Conservation (phyloP, 2,888 invertebrate genomes). For the Aporophyla nigra region DNA sequence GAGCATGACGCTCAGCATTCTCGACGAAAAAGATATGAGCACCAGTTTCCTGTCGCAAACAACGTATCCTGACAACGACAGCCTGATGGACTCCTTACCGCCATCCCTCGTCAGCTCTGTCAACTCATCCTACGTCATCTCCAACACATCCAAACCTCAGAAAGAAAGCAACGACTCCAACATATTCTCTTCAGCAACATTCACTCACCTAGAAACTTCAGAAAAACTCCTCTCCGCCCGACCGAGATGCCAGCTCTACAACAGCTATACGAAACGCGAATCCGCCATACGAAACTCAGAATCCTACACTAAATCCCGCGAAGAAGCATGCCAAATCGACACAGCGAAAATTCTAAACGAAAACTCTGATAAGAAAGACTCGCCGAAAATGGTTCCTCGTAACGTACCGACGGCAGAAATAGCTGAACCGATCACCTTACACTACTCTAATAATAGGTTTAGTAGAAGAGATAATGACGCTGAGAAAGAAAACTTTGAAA, state of each 20-base stretch:
- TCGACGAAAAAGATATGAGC: slow-evolving; percentile 90
- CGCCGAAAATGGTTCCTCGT: slow-evolving; percentile 66
- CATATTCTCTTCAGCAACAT: slow-evolving; percentile 87
- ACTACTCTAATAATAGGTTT: slow-evolving; percentile 86
- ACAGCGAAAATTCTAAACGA: slow-evolving; percentile 83
- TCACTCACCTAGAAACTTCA: slow-evolving; percentile 86
- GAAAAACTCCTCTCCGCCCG: slow-evolving; percentile 83
- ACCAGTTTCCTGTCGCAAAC: slow-evolving; percentile 89
- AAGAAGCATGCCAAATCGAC: slow-evolving; percentile 86
- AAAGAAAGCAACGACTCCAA: slow-evolving; percentile 81
- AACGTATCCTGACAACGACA: slow-evolving; percentile 87
- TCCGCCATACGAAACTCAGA: slow-evolving; percentile 80
- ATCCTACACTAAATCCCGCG: slow-evolving; percentile 85
- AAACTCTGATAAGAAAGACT: slow-evolving; percentile 82
- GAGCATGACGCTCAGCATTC: slow-evolving; percentile 88
- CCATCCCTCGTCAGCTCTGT: slow-evolving; percentile 88
- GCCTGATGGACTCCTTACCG: slow-evolving; percentile 86
- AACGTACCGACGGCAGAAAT: slow-evolving; percentile 74
- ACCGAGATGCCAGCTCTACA: slow-evolving; percentile 82
- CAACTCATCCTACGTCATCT: slow-evolving; percentile 85
- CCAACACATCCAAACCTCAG: slow-evolving; percentile 77
- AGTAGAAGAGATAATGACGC: slow-evolving; percentile 78
- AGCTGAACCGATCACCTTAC: slow-evolving; percentile 85
- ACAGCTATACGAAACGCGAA: slow-evolving; percentile 83
- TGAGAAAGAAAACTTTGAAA: slow-evolving; percentile 88